Base-by-base conservation (phyloP, 2,113 vertebrate species). In the Embiotoca jacksoni region DNA sequence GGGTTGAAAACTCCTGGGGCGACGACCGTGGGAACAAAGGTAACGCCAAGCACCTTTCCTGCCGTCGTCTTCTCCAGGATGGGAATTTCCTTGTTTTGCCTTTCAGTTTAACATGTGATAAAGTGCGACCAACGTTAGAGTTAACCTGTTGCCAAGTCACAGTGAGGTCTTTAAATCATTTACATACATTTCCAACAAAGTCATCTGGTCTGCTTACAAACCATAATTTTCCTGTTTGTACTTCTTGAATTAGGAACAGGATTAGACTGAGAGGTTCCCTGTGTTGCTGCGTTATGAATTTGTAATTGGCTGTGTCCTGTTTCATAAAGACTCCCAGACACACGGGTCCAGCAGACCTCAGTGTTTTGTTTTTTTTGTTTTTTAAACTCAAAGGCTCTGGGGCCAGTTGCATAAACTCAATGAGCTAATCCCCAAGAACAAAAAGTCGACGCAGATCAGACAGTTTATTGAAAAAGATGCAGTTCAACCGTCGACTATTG, bases 1-100 rank as follows among this genome's bases (percentile, higher is more conserved):
- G 97, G 92, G 98, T 99, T 86, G 97, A 99, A 87, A 99, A 99
- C 89, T 99, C 98, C 7, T 99, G 98, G 97, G 98, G 98, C 11
- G 98, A 99, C 83, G 97, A 99, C 81, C 96, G 97, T 78, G 98
- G 98, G 70, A 96, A 97, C 91, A 99, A 99, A 98, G 97, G 98
- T 99, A 93, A 63, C 53, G 11, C 23, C 15, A 11, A 53, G 35
- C 7, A 3, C 44, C 39, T 30, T 44, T 56, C 3, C 58, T 47
- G 7, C 5, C 32, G 23, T 72, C 30, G 3, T 61, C n/a, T 31
- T 3, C 3, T 36, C 37, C 2, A 13, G 6, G 36, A 0, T 64
- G 62, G 50, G 0, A 3, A 6, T 50, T 50, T 5, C 23, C 23
- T 23, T 50, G 15, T 50, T 4, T 16, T n/a, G 31, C 6, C n/a